phyloP scores from a whole-genome alignment of 2,113 vertebrate species.

The Nothoprocta pentlandii region DNA sequence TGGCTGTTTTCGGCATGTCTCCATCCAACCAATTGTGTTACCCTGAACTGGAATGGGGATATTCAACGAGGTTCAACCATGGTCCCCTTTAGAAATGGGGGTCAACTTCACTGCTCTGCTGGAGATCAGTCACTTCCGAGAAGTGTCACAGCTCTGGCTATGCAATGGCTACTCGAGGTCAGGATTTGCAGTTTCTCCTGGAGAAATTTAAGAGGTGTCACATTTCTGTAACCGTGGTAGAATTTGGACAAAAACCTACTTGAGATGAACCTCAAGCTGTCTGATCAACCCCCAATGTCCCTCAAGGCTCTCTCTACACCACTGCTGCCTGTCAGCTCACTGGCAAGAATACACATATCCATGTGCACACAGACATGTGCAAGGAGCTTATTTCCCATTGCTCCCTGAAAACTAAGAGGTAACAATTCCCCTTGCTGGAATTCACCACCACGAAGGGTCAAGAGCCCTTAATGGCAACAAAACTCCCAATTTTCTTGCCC shows the following conservation, averaged over 20 bases:
- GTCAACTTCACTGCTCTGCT: not conserved
- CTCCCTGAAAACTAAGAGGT: not conserved
- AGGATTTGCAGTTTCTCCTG: not conserved
- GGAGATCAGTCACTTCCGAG: not conserved
- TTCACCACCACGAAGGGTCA: not conserved
- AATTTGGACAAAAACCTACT: not conserved
- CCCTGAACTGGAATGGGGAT: not conserved
- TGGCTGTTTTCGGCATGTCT: not conserved
- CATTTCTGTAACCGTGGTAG: not conserved
- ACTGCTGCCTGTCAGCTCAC: not conserved
- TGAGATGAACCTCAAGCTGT: accelerated
- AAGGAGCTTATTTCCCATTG: not conserved
- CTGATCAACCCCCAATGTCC: not conserved
- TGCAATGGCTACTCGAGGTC: not conserved
- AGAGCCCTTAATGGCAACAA: not conserved
- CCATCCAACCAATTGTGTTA: not conserved
- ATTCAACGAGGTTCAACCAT: not conserved
- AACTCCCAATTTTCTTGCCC: not conserved
- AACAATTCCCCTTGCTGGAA: not conserved
- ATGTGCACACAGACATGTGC: not conserved
- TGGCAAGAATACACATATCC: not conserved
- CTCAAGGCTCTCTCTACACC: not conserved
- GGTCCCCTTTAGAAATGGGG: accelerated
- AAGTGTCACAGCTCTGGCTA: not conserved
- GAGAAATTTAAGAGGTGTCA: not conserved